These are phyloP conservation scores for Elmis aenea DNA, from an alignment of 2,888 invertebrate species.

Conservation along the genomic window DNA sequence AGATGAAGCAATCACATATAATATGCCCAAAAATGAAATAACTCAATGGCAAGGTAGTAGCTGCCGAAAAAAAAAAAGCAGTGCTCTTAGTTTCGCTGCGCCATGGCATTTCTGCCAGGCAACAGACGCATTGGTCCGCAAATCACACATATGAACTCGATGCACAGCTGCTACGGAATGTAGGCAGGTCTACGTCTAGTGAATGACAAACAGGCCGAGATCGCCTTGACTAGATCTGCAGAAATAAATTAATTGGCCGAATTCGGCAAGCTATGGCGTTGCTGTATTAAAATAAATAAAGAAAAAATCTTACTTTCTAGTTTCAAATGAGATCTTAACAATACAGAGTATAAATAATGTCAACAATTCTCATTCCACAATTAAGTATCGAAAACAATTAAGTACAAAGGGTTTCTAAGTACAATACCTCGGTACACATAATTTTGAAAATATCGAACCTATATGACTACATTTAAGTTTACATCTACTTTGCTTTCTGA, in stretches of 20 bases:
- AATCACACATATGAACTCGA: conserved; percentile 41
- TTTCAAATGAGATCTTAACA: conserved; percentile 21
- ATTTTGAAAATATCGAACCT: neutral
- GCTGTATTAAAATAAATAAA: conserved; percentile 31
- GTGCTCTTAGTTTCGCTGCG: conserved; percentile 42
- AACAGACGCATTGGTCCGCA: conserved; percentile 45
- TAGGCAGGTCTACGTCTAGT: conserved; percentile 38
- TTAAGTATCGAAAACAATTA: neutral
- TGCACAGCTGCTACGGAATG: conserved; percentile 44
- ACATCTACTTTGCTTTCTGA: neutral
- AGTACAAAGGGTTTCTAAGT: neutral
- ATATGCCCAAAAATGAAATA: no score
- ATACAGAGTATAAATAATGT: conserved; percentile 9
- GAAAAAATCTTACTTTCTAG: conserved; percentile 18
- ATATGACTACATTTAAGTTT: neutral
- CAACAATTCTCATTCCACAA: neutral
- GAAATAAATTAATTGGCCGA: conserved; percentile 28
- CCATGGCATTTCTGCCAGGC: conserved; percentile 33
- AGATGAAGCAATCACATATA: no score
- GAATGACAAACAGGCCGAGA: conserved; percentile 18
- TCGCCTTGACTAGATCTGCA: conserved; percentile 42
- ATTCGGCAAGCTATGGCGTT: conserved; percentile 37
- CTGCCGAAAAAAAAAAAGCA: conserved; percentile 2
- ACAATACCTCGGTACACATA: neutral
- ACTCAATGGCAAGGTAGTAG: conserved; percentile 1